Evolutionary conservation across 2,797 vertebrate genomes (phyloP).

Genomic region (Novumbra hubbsi): DNA sequence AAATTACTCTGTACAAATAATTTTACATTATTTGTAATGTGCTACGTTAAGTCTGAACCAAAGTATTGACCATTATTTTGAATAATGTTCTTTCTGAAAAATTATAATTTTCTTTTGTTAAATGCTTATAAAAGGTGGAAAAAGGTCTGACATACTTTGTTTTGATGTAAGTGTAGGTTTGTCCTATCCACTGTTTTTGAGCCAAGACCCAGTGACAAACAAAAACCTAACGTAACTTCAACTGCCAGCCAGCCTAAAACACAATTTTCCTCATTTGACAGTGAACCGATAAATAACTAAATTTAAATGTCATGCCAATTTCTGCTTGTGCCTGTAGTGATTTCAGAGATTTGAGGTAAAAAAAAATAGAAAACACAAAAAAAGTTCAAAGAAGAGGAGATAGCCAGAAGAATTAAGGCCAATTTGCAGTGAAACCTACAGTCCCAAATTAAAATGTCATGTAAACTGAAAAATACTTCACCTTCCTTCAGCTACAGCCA

Average conservation of each 20-base stretch:
- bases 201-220: background rate
- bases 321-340: constrained; percentile 11
- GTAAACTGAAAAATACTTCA: constrained; percentile 63
- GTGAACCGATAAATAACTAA: background rate
- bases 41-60: no score
- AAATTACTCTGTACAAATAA: no score
- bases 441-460: constrained; percentile 46
- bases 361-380: constrained; percentile 16
- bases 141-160: no score
- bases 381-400: constrained; percentile 36
- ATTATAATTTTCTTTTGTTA: no score
- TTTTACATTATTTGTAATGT: no score
- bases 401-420: constrained; percentile 48
- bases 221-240: background rate
- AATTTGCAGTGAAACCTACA: constrained; percentile 51
- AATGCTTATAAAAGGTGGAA: no score
- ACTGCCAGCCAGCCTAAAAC: constrained; percentile 13
- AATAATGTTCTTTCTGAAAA: no score
- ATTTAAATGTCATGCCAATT: constrained; percentile 20
- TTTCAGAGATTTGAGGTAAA: constrained; percentile 12
- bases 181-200: background rate
- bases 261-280: constrained; percentile 4
- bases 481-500: constrained; percentile 57
- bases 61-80: no score
- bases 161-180: no score